Conservation (phyloP, 2,797 vertebrate genomes). For the Pantherophis alleghaniensis region DNA sequence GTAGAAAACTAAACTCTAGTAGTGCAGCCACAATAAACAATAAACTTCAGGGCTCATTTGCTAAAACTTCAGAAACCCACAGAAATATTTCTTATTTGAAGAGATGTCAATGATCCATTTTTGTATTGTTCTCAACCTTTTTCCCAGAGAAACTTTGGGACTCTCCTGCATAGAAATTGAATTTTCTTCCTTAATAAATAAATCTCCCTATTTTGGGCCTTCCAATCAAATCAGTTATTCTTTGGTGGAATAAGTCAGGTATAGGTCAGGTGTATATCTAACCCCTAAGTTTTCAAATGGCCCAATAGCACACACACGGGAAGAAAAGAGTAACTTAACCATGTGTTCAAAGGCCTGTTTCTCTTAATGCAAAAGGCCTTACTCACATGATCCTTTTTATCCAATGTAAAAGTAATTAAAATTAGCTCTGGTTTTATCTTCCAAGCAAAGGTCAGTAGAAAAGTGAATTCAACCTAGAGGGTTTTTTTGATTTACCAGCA, state of each 20-base stretch:
- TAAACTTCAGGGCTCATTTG: neutral
- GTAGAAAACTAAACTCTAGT: neutral
- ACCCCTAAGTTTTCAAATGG: neutral
- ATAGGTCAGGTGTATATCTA: neutral
- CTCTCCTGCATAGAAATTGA: neutral
- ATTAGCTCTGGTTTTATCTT: neutral
- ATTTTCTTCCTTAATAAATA: neutral
- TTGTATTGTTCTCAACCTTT: neutral
- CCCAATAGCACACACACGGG: neutral
- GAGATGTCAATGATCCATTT: neutral
- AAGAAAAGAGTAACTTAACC: neutral
- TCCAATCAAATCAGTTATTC: neutral
- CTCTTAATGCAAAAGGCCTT: neutral
- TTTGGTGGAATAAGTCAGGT: neutral
- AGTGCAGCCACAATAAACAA: neutral
- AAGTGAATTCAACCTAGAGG: neutral
- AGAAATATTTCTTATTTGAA: neutral
- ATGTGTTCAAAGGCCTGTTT: neutral
- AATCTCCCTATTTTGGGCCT: neutral
- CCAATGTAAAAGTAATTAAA: neutral
- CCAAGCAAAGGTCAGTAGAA: neutral
- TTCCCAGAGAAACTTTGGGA: neutral
- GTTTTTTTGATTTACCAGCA: neutral
- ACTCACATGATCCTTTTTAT: neutral
- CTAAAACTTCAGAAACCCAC: neutral